These are phyloP conservation scores for Antennarius striatus DNA, from an alignment of 2,113 vertebrate species.

Conservation along the genomic window DNA sequence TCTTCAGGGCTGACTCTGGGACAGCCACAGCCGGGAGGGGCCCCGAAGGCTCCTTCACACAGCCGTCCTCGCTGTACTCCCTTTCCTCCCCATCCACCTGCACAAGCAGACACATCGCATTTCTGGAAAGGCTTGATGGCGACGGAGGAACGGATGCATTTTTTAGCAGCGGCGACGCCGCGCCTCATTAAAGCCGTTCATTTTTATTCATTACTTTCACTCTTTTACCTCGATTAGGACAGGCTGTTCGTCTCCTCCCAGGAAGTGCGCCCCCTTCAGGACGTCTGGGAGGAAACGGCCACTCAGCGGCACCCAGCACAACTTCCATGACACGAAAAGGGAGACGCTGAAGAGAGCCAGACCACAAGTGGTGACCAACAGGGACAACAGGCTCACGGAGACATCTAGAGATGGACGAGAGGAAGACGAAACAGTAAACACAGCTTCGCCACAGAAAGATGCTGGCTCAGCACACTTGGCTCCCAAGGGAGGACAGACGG, in stretches of 20 bases:
- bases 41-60: constrained; percentile 81
- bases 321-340: constrained; percentile 98
- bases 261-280: constrained; percentile 85
- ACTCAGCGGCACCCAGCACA: constrained; percentile 97
- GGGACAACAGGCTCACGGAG: constrained; percentile 80
- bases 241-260: constrained; percentile 84
- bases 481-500: constrained; percentile 11
- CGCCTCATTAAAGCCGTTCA: no score
- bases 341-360: constrained; percentile 96
- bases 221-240: constrained; percentile 83
- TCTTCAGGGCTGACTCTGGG: constrained; percentile 92
- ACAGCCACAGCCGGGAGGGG: constrained; percentile 45
- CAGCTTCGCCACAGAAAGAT: constrained; percentile 6
- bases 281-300: constrained; percentile 86
- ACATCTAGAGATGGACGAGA: constrained; percentile 72
- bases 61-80: constrained; percentile 89
- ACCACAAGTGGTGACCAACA: constrained; percentile 83
- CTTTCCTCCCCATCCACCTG: constrained; percentile 88
- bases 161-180: no score
- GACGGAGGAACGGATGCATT: no score
- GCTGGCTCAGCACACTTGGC: constrained; percentile 11
- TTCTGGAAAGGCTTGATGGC: not conserved
- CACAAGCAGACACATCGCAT: constrained; percentile 10
- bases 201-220: not conserved
- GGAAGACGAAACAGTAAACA: constrained; percentile 17